A percentile compares a stretch with the other conserved stretches of the same genome.
Conservation (phyloP, 1,140 invertebrate genomes). For the Watersipora subatra region DNA sequence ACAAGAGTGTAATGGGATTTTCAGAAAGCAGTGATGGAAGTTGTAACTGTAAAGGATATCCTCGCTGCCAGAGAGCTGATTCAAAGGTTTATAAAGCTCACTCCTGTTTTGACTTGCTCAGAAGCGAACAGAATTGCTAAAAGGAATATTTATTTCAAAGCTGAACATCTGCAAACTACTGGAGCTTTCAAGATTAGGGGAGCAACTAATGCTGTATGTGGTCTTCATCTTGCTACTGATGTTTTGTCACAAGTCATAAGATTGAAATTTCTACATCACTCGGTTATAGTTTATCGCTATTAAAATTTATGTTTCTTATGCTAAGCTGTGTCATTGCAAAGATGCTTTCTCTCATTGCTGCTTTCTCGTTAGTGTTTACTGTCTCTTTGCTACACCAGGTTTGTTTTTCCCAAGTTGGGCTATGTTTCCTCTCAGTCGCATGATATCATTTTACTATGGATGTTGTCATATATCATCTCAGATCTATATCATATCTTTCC, state of each 20-base stretch:
- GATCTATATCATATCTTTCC: no score
- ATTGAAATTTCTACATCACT: neutral
- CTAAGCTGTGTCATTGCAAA: neutral
- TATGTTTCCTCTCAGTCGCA: no score
- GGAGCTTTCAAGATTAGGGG: conserved; percentile 37
- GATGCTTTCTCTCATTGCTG: neutral
- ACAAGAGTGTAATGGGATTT: neutral
- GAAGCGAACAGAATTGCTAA: conserved; percentile 8
- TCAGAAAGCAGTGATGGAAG: neutral
- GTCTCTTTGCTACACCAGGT: no score
- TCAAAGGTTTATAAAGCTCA: neutral
- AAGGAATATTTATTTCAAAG: conserved; percentile 31
- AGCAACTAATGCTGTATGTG: conserved; percentile 31
- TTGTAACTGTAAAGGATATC: neutral
- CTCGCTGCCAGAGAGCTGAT: neutral
- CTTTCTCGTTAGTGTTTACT: no score
- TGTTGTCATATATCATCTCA: no score
- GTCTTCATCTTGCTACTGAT: conserved; percentile 8
- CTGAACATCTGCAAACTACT: conserved; percentile 37
- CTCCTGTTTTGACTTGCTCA: neutral
- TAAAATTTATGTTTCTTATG: neutral
- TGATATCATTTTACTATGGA: no score
- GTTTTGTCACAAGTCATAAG: neutral
- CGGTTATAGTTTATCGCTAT: neutral
- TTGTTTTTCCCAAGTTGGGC: neutral